Conservation (phyloP, 2,113 vertebrate genomes). For the Azemiops feae region DNA sequence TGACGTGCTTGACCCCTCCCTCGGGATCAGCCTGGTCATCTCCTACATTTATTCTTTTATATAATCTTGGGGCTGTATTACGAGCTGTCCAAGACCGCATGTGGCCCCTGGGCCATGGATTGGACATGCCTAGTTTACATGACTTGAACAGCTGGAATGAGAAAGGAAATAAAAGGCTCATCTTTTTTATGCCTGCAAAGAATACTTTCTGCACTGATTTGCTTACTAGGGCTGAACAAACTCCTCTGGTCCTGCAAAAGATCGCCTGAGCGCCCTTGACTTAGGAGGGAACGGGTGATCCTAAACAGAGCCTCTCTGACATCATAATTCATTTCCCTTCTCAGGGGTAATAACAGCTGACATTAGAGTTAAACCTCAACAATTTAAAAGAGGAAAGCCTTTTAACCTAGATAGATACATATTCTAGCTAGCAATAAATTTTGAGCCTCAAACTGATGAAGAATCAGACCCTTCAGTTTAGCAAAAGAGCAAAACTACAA, state of each 20-base stretch:
- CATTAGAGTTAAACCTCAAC: constrained; percentile 55
- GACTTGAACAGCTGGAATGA: not conserved
- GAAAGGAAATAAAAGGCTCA: not conserved
- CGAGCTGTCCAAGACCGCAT: not conserved
- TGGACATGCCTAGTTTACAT: not conserved
- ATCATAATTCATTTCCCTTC: constrained; percentile 52
- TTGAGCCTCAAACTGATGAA: constrained; percentile 54
- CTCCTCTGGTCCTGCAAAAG: not conserved
- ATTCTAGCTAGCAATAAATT: constrained; percentile 47
- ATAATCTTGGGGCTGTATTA: not conserved
- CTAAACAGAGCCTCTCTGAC: not conserved
- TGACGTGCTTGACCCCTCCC: not conserved
- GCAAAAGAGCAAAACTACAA: constrained; percentile 42
- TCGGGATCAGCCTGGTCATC: not conserved
- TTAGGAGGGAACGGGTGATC: not conserved
- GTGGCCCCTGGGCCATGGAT: no score
- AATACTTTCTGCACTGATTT: not conserved
- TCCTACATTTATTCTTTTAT: not conserved
- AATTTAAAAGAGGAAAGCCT: constrained; percentile 39
- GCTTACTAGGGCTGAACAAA: not conserved
- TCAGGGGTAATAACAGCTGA: constrained; percentile 41
- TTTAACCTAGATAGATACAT: constrained; percentile 45
- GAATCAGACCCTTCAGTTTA: constrained; percentile 40
- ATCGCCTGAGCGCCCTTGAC: no score
- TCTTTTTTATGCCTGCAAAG: no score